Conservation (phyloP, 2,113 vertebrate genomes). For the Cyprinodon tularosa region DNA sequence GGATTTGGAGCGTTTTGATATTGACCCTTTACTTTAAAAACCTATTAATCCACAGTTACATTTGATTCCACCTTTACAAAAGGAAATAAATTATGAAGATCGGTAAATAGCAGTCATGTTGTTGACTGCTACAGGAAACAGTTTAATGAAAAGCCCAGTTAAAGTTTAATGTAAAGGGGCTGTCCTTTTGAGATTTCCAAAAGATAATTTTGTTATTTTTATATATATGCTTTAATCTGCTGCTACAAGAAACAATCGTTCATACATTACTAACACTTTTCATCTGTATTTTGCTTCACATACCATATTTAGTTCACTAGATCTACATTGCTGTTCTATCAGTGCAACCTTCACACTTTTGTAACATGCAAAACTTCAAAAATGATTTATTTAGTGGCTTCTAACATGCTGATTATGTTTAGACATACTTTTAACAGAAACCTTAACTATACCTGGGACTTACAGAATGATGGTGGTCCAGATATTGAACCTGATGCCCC, state of each 20-base stretch:
- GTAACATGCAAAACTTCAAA: too few relatives aligned
- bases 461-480: neutral
- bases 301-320: too few relatives aligned
- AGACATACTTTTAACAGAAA: too few relatives aligned
- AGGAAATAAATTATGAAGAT: neutral
- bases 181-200: neutral
- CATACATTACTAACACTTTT: neutral
- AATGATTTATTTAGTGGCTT: too few relatives aligned
- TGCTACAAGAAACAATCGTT: neutral
- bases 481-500: neutral
- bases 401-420: too few relatives aligned
- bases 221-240: neutral
- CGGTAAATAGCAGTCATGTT: neutral
- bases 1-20: neutral
- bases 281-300: too few relatives aligned
- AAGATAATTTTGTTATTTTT: neutral
- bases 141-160: neutral
- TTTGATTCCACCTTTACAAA: constrained; percentile 12
- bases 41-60: constrained; percentile 5
- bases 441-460: too few relatives aligned
- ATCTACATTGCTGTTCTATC: too few relatives aligned
- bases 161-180: neutral
- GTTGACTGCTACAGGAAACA: neutral
- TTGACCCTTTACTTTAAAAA: neutral
- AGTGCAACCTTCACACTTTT: too few relatives aligned